Evolutionary conservation across 2,113 vertebrate genomes (phyloP).

Genomic region (Mellivora capensis): DNA sequence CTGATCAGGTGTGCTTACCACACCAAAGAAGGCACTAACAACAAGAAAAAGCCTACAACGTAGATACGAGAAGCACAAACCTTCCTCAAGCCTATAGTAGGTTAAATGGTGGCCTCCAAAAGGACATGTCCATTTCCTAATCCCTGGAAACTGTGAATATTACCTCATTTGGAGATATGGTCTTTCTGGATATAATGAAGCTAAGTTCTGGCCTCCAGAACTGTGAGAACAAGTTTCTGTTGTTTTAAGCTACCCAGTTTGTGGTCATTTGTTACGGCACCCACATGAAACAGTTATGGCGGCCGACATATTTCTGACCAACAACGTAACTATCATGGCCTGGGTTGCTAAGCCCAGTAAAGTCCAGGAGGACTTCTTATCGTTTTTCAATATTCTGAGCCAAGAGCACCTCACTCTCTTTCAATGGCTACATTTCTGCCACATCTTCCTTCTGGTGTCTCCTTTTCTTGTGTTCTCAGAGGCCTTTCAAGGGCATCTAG

Average conservation of each 20-base stretch:
- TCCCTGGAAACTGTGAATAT: not conserved
- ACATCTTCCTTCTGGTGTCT: not conserved
- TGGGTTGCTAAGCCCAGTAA: not conserved
- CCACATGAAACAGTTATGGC: not conserved
- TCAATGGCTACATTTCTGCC: not conserved
- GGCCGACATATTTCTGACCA: not conserved
- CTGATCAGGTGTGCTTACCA: not conserved
- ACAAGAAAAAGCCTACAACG: not conserved
- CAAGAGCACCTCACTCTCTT: not conserved
- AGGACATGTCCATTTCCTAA: not conserved
- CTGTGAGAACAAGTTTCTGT: not conserved
- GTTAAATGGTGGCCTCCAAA: not conserved
- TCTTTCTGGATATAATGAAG: not conserved
- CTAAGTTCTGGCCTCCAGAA: not conserved
- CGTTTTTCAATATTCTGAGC: not conserved
- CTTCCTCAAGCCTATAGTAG: not conserved
- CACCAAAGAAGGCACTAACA: not conserved
- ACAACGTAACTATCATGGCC: not conserved
- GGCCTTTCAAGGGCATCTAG: not conserved
- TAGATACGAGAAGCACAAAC: not conserved
- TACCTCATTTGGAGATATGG: not conserved
- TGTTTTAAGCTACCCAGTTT: not conserved
- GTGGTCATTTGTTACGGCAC: not conserved
- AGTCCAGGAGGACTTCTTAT: not conserved
- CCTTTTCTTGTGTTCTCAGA: not conserved